Percentiles rank a stretch among this genome's conserved stretches.
Conservation (phyloP, 2,113 vertebrate genomes). For the Piliocolobus tephrosceles region DNA sequence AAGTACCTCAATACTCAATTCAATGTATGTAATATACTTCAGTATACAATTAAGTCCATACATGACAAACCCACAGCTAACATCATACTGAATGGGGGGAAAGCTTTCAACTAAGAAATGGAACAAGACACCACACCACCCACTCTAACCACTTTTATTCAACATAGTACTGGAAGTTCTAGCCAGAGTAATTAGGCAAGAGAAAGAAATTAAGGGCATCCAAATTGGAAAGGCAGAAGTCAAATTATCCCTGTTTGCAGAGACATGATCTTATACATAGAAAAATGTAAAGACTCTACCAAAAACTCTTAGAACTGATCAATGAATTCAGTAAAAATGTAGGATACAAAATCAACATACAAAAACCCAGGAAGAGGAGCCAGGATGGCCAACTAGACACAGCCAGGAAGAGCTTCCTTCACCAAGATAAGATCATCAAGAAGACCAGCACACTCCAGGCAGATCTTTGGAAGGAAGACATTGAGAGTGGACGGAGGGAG, state of each 20-base stretch:
- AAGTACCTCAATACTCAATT: not conserved
- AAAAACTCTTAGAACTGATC: not conserved
- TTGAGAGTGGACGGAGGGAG: too few relatives aligned
- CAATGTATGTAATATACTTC: too few relatives aligned
- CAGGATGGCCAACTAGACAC: too few relatives aligned
- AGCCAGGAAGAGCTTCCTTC: too few relatives aligned
- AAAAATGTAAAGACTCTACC: not conserved
- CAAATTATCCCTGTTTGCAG: not conserved
- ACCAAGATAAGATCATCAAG: too few relatives aligned
- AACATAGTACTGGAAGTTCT: not conserved
- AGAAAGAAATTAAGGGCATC: not conserved
- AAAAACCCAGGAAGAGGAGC: not conserved
- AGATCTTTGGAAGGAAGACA: too few relatives aligned
- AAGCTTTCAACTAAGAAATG: not conserved
- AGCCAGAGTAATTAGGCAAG: not conserved
- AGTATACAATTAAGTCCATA: too few relatives aligned
- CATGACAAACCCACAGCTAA: not conserved
- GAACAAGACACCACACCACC: not conserved
- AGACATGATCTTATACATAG: not conserved
- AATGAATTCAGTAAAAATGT: not conserved
- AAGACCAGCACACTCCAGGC: too few relatives aligned
- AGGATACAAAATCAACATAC: not conserved
- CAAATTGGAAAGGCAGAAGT: not conserved
- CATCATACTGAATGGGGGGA: not conserved
- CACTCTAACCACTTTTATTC: not conserved